Evolutionary conservation across 1,140 invertebrate genomes (phyloP), one percentile per base, ranked within the genome.

Genomic region (Sinonovacula constricta): DNA sequence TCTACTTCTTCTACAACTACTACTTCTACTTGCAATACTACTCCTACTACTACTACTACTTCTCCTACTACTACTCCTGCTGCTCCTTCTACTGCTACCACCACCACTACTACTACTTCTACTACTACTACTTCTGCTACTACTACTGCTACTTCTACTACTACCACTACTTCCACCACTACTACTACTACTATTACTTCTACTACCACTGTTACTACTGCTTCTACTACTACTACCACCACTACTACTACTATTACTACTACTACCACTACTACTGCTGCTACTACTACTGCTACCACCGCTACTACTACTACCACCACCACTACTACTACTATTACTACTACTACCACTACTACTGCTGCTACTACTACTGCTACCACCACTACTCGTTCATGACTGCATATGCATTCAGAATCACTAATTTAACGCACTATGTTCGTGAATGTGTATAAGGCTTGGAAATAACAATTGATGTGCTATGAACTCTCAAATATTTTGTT

Each of bases 281-380:
- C 45, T 49, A 49, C 45, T 49, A 49, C 45, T 49, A 49, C 45
- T 49, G n/a, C 45, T 49, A 49, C 45, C n/a, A 49, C 45, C n/a
- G n/a, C 45, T 49, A 49, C 45, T 49, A 49, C 45, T 49, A 49
- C 45, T 49, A 49, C 45, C n/a, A 49, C 45, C n/a, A 49, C 45
- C n/a, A 49, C 45, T 49, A 49, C 45, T 49, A 49, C 45, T 49
- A 49, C 45, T 49, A 49, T n/a, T 49, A 49, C 45, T 49, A 49
- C 45, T 49, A 49, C 45, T 49, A 12, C 45, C n/a, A 49, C 45
- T 49, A 49, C 45, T 49, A 49, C 45, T 12, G n/a, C 45, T 49
- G n/a, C 45, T 49, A 49, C 45, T 49, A 12, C 45, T 49, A 49
- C 45, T 49, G n/a, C 45, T 49, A 49, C 45, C n/a, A 49, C 45